Percentiles rank a stretch among this genome's conserved stretches.
phyloP scores from a whole-genome alignment of 2,797 vertebrate species.

The Melanotaenia parkinsoni region DNA sequence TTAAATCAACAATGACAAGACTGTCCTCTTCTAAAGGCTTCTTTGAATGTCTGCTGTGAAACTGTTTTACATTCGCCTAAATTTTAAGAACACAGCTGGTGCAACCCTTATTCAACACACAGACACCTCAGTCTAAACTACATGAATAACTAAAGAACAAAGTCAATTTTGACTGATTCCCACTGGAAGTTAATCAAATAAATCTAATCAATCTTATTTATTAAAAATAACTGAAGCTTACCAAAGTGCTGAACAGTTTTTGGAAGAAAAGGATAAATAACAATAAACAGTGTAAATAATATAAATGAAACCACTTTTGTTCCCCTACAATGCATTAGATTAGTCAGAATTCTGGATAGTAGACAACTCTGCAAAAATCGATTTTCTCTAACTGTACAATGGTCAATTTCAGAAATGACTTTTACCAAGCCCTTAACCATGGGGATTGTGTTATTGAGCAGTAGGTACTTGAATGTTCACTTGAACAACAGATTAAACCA shows the following conservation, averaged over 20 bases:
- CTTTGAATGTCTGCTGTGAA: conserved; percentile 35
- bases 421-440: background rate
- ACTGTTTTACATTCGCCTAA: conserved; percentile 8
- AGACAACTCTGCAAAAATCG: background rate
- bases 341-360: background rate
- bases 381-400: background rate
- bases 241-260: no score
- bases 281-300: no score
- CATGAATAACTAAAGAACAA: conserved; percentile 1
- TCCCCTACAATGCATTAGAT: no score
- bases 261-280: no score
- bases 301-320: no score
- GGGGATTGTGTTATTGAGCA: background rate
- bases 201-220: no score
- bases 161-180: conserved; percentile 7
- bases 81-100: conserved; percentile 30
- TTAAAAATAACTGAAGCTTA: no score
- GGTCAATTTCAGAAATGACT: background rate
- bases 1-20: conserved; percentile 55
- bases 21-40: conserved; percentile 39
- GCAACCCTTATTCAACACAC: background rate
- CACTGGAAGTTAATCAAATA: no score
- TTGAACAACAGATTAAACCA: background rate
- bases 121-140: conserved; percentile 16
- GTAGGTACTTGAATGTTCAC: background rate